These are phyloP conservation scores for Amblyopsis rosae DNA, from an alignment of 2,113 vertebrate species.

Conservation along the genomic window DNA sequence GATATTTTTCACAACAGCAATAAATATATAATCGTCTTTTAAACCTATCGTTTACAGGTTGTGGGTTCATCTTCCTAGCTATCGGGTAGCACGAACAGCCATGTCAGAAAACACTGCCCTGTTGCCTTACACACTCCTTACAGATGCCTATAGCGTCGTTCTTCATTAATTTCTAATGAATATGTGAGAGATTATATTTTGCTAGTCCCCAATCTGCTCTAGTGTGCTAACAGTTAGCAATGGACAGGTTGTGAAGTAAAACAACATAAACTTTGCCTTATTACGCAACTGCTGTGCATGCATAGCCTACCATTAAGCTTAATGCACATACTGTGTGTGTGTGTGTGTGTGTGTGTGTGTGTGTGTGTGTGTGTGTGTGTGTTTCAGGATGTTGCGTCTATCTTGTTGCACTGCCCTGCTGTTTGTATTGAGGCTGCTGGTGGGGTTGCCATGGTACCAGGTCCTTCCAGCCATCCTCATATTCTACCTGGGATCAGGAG, in stretches of 20 bases:
- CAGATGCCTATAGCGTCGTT: background rate
- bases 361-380: slow-evolving; percentile 32
- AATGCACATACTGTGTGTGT: background rate
- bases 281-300: background rate
- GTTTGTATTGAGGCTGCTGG: slow-evolving; percentile 82
- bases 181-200: background rate
- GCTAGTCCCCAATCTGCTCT: background rate
- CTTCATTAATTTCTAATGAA: background rate
- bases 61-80: slow-evolving; percentile 37
- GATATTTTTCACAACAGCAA: slow-evolving; percentile 3
- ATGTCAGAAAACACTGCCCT: slow-evolving; percentile 20
- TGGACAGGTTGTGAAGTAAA: slow-evolving; percentile 17
- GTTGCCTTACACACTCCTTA: background rate
- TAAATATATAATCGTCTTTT: slow-evolving; percentile 49
- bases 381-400: slow-evolving; percentile 85
- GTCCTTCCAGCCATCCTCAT: slow-evolving; percentile 82
- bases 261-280: slow-evolving; percentile 17
- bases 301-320: background rate
- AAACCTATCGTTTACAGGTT: slow-evolving; percentile 33
- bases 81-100: slow-evolving; percentile 47
- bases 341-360: background rate
- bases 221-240: slow-evolving; percentile 2
- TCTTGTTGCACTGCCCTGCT: slow-evolving; percentile 81
- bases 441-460: slow-evolving; percentile 87
- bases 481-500: slow-evolving; percentile 89